These are phyloP conservation scores for Orthonevra nobilis DNA, from an alignment of 2,888 invertebrate species.

Conservation along the genomic window DNA sequence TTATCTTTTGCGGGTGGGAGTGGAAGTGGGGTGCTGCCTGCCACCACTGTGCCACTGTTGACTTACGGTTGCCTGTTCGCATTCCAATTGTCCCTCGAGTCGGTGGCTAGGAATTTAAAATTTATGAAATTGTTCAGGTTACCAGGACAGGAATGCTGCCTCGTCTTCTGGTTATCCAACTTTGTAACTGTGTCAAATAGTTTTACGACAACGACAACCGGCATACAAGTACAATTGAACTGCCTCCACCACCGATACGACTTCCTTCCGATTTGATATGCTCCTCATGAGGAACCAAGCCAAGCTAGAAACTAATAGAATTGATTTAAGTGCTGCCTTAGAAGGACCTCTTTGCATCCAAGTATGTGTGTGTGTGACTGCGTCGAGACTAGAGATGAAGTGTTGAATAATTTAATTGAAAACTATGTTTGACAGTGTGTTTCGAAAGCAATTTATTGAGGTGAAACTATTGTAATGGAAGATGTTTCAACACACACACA, in stretches of 20 bases:
- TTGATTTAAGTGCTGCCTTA: conserved; percentile 48
- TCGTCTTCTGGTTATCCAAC: conserved; percentile 26
- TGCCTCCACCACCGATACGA: conserved; percentile 15
- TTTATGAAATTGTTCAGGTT: conserved; percentile 65
- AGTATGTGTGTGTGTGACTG: not conserved
- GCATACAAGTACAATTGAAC: conserved; percentile 45
- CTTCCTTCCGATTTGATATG: conserved; percentile 26
- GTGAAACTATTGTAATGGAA: conserved; percentile 65
- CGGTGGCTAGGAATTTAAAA: conserved; percentile 64
- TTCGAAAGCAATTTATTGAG: conserved; percentile 64
- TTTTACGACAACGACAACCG: conserved; percentile 43
- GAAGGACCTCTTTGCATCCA: not conserved
- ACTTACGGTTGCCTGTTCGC: conserved; percentile 11
- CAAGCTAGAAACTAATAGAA: conserved; percentile 40
- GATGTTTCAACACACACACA: conserved; percentile 40
- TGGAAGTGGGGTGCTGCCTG: no score
- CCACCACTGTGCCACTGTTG: conserved; percentile 14
- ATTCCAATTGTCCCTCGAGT: no score
- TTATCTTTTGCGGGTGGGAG: no score
- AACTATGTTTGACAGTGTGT: conserved; percentile 52
- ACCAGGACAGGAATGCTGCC: conserved; percentile 43
- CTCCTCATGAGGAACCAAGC: not conserved
- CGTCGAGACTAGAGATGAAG: conserved; percentile 17
- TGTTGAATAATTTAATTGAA: conserved; percentile 66
- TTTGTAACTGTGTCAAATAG: conserved; percentile 66